These are phyloP conservation scores for Micropterix aruncella DNA, from an alignment of 2,888 invertebrate species.

Conservation along the genomic window DNA sequence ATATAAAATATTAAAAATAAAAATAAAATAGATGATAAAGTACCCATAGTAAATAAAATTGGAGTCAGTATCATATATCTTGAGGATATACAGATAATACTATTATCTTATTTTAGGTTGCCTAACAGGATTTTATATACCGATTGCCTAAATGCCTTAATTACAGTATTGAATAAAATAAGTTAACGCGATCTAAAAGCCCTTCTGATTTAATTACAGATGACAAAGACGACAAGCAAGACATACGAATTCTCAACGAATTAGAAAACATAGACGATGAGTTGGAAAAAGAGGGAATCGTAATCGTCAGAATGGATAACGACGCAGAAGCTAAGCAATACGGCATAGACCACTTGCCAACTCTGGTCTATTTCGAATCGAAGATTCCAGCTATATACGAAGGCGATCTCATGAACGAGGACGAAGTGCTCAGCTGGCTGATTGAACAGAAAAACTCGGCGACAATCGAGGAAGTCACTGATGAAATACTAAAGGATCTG, in stretches of 20 bases:
- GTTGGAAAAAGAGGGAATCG: constrained; percentile 77
- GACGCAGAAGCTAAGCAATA: constrained; percentile 82
- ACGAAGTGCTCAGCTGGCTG: constrained; percentile 81
- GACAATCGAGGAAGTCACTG: constrained; percentile 89
- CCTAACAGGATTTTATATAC: too few relatives aligned
- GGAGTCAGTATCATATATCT: too few relatives aligned
- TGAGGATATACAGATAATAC: too few relatives aligned
- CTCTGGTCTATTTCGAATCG: constrained; percentile 79
- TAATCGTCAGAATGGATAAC: constrained; percentile 82
- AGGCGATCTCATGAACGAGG: constrained; percentile 83
- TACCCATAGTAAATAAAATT: too few relatives aligned
- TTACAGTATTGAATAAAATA: too few relatives aligned
- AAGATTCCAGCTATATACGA: constrained; percentile 85
- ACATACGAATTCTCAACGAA: constrained; percentile 75
- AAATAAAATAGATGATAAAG: too few relatives aligned
- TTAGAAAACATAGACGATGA: constrained; percentile 89
- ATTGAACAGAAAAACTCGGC: constrained; percentile 79
- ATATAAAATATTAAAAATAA: too few relatives aligned
- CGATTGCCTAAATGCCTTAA: too few relatives aligned
- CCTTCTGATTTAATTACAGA: too few relatives aligned
- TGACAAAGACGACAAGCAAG: constrained; percentile 82
- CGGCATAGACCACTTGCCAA: constrained; percentile 78
- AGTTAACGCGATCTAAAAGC: too few relatives aligned
- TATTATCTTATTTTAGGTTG: too few relatives aligned
- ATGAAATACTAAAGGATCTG: constrained; percentile 73